Percentiles rank a stretch among this genome's conserved stretches.
Conservation (phyloP, 2,888 invertebrate genomes). For the Lordiphosa andalusiaca region DNA sequence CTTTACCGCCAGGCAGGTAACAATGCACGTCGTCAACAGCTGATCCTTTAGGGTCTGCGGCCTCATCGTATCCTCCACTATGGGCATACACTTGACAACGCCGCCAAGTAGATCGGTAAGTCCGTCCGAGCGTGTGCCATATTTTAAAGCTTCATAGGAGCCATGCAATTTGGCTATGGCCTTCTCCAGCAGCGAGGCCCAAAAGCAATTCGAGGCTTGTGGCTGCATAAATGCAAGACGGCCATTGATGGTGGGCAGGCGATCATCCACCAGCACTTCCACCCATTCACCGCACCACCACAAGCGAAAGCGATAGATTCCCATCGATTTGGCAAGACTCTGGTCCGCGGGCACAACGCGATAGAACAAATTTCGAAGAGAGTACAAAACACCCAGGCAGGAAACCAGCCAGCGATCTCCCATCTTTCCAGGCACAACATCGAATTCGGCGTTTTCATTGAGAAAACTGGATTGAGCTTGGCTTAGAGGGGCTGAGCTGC, state of each 20-base stretch:
- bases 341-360: slow-evolving; percentile 95
- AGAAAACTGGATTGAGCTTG: slow-evolving; percentile 55
- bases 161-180: slow-evolving; percentile 97
- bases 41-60: slow-evolving; percentile 84
- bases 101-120: slow-evolving; percentile 94
- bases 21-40: slow-evolving; percentile 90
- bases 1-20: slow-evolving; percentile 85
- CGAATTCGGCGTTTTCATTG: slow-evolving; percentile 85
- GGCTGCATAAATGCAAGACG: slow-evolving; percentile 92
- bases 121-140: slow-evolving; percentile 93
- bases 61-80: slow-evolving; percentile 85
- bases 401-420: slow-evolving; percentile 96
- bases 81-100: slow-evolving; percentile 90
- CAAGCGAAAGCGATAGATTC: slow-evolving; percentile 92
- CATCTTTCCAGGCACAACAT: slow-evolving; percentile 92
- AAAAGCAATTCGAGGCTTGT: slow-evolving; percentile 89
- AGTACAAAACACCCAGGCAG: slow-evolving; percentile 90
- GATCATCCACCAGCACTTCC: slow-evolving; percentile 93
- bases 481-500: slow-evolving; percentile 1
- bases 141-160: slow-evolving; percentile 95
- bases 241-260: slow-evolving; percentile 92
- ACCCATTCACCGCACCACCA: slow-evolving; percentile 98
- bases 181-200: slow-evolving; percentile 94
- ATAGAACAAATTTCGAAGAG: slow-evolving; percentile 93
- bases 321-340: slow-evolving; percentile 86